Conservation (phyloP, 2,113 vertebrate species). For the Nerophis ophidion region DNA sequence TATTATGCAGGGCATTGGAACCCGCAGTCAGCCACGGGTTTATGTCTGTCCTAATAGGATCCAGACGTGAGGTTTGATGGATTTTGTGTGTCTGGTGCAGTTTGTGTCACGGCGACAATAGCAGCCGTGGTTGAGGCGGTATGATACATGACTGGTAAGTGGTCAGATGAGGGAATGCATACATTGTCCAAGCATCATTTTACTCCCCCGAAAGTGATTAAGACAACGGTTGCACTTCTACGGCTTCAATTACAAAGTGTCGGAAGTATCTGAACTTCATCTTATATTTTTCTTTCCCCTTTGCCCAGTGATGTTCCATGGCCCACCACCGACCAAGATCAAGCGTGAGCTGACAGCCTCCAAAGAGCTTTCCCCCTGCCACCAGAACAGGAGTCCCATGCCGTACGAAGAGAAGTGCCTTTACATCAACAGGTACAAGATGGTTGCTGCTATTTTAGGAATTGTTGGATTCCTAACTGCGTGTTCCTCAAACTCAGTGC, state of each 20-base stretch:
- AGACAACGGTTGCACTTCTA: slow-evolving; percentile 55
- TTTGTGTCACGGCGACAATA: slow-evolving; percentile 32
- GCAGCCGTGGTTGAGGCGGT: slow-evolving; percentile 18
- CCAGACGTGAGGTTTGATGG: slow-evolving; percentile 59
- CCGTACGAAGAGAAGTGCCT: slow-evolving; percentile 97
- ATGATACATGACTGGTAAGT: slow-evolving; percentile 63
- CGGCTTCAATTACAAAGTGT: slow-evolving; percentile 35
- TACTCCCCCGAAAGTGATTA: slow-evolving; percentile 47
- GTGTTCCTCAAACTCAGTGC: slow-evolving; percentile 74
- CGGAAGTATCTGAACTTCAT: slow-evolving; percentile 44
- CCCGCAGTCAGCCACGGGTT: slow-evolving; percentile 54
- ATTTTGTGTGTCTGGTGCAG: slow-evolving; percentile 35
- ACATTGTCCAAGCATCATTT: slow-evolving; percentile 42
- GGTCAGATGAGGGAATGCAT: slow-evolving; percentile 35
- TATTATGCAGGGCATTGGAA: slow-evolving; percentile 72
- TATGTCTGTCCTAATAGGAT: slow-evolving; percentile 59
- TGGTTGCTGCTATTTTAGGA: not conserved
- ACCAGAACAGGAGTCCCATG: slow-evolving; percentile 82
- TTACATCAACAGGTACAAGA: slow-evolving; percentile 91
- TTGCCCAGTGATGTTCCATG: slow-evolving; percentile 89
- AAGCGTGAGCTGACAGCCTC: slow-evolving; percentile 89
- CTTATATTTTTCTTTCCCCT: slow-evolving; percentile 28
- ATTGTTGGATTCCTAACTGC: not conserved
- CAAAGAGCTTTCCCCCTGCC: slow-evolving; percentile 84
- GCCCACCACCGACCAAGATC: slow-evolving; percentile 88